Evolutionary conservation across 2,888 invertebrate species (phyloP).

Genomic region (Augochlorella aurata): DNA sequence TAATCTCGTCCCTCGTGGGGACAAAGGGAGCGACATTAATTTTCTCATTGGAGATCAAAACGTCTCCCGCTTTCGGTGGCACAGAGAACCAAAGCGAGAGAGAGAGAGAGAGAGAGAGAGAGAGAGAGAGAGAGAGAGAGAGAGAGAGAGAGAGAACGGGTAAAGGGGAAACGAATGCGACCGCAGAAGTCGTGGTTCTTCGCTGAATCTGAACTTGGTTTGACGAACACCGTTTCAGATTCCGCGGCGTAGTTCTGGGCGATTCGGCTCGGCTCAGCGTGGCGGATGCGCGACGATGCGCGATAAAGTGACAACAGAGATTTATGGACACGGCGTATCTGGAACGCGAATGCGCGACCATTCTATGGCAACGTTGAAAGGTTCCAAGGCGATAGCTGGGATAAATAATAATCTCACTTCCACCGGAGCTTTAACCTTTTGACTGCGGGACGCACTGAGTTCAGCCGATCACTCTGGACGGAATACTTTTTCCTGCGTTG

Average conservation of each 20-base stretch:
- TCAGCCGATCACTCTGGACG: too few relatives aligned
- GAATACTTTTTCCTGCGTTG: too few relatives aligned
- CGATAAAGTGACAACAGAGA: slow-evolving; percentile 33
- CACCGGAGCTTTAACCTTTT: too few relatives aligned
- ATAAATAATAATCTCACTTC: background rate
- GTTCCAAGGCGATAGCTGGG: background rate
- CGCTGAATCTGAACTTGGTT: background rate
- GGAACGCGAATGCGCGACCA: background rate
- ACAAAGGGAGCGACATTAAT: slow-evolving; percentile 37
- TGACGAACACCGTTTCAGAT: slow-evolving; percentile 24
- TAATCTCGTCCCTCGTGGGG: slow-evolving; percentile 29
- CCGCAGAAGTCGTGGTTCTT: background rate
- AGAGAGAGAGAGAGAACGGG: too few relatives aligned
- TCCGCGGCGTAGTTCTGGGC: background rate
- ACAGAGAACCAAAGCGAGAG: too few relatives aligned
- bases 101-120: too few relatives aligned
- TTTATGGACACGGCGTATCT: slow-evolving; percentile 21
- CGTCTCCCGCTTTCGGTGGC: background rate
- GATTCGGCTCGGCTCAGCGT: background rate
- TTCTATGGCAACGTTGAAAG: slow-evolving; percentile 1
- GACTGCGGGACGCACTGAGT: too few relatives aligned
- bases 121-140: too few relatives aligned
- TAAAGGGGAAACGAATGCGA: slow-evolving; percentile 10
- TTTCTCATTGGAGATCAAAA: slow-evolving; percentile 33
- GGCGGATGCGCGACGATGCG: slow-evolving; percentile 12